Evolutionary conservation across 1,140 invertebrate genomes (phyloP), one percentile per base, ranked within the genome.

Genomic region (Papilio helenus): DNA sequence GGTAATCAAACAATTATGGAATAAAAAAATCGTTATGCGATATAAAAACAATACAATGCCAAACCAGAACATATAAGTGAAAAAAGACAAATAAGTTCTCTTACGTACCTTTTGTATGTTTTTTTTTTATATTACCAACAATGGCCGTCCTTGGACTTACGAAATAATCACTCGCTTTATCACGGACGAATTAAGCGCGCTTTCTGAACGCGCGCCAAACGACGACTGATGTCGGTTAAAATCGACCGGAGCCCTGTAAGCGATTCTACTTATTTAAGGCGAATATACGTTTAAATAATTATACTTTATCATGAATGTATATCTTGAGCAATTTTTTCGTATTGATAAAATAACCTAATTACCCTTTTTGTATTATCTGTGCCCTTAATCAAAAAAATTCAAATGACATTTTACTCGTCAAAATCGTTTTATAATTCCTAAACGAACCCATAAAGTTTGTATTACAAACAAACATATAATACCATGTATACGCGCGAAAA

Each of bases 121-220:
- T 44, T 46, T 71, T 71, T 72, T 72, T 72, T 46, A 14, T 46
- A 72, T 10, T 10, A 7, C 39, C 18, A 72, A 72, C 72, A 72
- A 72, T 72, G 72, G 72, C 18, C 72, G 72, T 72, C 72, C 72
- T 72, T 72, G 72, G 72, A 72, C 39, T 72, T 72, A 46, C 72
- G 72, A 42, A 42, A 14, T 7, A 72, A 72, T 9, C 34, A 44
- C 58, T 61, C 55, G 16, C 71, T 39, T 71, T 71, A 39, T 34
- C 29, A 4, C 16, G 39, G 29, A 72, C n/a, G 16, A 39, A 72
- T 2, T 39, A 72, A 5, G 29, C 68, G 39, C 14, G 34, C 0
- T 20, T 61, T 3, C 58, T 12, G 58, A 26, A 61, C 20, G 58
- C 34, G 68, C 68, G 34, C 68, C 39, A 16, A 39, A 8, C 68